Base-by-base conservation (phyloP, 1,140 invertebrate genomes). In the Arion vulgaris region DNA sequence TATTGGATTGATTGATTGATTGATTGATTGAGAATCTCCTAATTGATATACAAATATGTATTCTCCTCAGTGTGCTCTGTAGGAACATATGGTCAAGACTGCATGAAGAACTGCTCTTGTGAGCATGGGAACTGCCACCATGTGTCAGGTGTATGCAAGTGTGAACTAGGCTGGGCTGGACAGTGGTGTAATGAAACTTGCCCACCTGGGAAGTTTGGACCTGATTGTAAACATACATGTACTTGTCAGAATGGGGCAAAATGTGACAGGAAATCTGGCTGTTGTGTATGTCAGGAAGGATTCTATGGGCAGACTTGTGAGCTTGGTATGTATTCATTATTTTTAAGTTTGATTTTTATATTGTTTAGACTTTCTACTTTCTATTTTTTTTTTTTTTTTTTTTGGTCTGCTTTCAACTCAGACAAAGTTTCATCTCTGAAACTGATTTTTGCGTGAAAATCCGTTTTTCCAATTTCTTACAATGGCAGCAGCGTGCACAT, bases 111-210 rank as follows among this genome's bases (percentile, higher is more conserved):
- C 62, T 99, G 97, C 89, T 93, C 94, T 39, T 98, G 97, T 91
- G 87, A 94, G 84, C 95, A 95, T 53, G 97, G 97, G 28, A 94
- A 93, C n/a, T 99, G 98, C 92, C 94, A 96, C 92, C 95, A 95
- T 11, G 93, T 94, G 53, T 95, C 93, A 36, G 97, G 97, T 1
- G 92, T 49, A 94, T 98, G 97, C 90, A 93, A 93, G 79, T 98
- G 97, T 90, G 93, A 94, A 32, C 87, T 94, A 49, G 97, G 97
- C 66, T 98, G 96, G 95, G 96, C 94, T 83, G 96, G 93, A 17
- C 74, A 79, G 9, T 83, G 84, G 57, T 98, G 97, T 92, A 94
- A 95, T 80, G 94, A 95, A 23, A 79, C 72, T 11, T 94, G 93
- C 82, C 90, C 92, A 0, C 41, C 83, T 7, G 93, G 93, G 11